Base-by-base conservation (phyloP, 2,888 invertebrate genomes). In the Oegoconia quadripuncta region DNA sequence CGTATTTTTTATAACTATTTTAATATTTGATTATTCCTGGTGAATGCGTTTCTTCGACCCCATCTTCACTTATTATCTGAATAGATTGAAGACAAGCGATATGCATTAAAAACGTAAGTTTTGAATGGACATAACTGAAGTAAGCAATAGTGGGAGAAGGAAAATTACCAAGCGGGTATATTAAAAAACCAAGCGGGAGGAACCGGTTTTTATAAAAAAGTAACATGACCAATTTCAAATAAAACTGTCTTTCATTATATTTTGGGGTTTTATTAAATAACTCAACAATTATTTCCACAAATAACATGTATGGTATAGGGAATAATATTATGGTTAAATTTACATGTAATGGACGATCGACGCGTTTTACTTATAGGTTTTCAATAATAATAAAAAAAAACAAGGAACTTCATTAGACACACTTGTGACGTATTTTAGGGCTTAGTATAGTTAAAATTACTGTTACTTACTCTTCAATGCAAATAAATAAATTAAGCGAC, bases 211-310 rank as follows among this genome's bases (percentile, higher is more conserved):
- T n/a, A n/a, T n/a, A n/a, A n/a, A n/a, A n/a, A n/a, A n/a, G n/a
- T n/a, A n/a, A n/a, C n/a, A 54, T 50, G 36, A 22, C 29, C 49
- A 50, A 51, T 59, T 54, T 53, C 48, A 45, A 18, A 30, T 30
- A 11, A 30, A 30, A 30, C 12, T 18, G 18, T 3, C 8, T 16
- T n/a, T n/a, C n/a, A n/a, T 8, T 7, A 16, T 20, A 51, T 64
- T 65, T 70, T 60, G 63, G 51, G 54, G 59, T 73, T 82, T 84
- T 80, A 81, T 80, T 82, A 74, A 72, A 74, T 74, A 78, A 86
- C 75, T 86, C 86, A 86, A 86, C 86, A 84, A 80, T 74, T 66
- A 74, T 67, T 66, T 66, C n/a, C 78, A 81, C 74, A 74, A 77
- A 61, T 71, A 74, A 76, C 64, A 72, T 74, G 66, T 70, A 65